Evolutionary conservation across 1,140 invertebrate genomes (phyloP).

Genomic region (Atopsyche davidsoni): DNA sequence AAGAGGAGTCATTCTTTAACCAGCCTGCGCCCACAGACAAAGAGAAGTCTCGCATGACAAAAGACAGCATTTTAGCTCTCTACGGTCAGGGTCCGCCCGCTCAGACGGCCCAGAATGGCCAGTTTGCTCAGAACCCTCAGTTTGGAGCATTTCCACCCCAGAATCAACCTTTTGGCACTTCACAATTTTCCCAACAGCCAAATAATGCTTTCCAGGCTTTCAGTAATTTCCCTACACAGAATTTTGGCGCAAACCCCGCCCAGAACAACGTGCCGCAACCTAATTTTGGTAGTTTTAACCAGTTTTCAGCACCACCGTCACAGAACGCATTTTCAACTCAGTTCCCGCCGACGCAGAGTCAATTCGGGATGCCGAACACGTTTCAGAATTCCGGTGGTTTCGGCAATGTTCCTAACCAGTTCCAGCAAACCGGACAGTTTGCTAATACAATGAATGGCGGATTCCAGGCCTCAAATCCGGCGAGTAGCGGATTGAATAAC

Average conservation of each 20-base stretch:
- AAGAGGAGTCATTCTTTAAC: conserved; percentile 88
- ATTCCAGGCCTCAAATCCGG: conserved; percentile 6
- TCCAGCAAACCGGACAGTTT: conserved; percentile 11
- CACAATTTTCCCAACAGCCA: background rate
- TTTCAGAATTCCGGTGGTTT: conserved; percentile 5
- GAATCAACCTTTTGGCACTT: background rate
- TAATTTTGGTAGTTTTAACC: conserved; percentile 14
- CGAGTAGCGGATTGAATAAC: background rate
- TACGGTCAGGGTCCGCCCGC: conserved; percentile 62
- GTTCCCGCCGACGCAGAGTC: conserved; percentile 12
- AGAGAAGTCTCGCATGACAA: conserved; percentile 78
- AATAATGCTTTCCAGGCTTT: background rate
- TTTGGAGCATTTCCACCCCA: background rate
- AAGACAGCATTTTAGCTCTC: conserved; percentile 88
- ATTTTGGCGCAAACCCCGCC: background rate
- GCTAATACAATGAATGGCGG: conserved; percentile 17
- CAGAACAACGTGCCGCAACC: conserved; percentile 8
- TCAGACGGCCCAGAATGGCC: background rate
- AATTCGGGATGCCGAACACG: conserved; percentile 10
- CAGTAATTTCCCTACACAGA: too few relatives aligned
- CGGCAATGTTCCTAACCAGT: conserved; percentile 9
- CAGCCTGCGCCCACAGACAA: conserved; percentile 68
- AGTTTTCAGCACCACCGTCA: conserved; percentile 8
- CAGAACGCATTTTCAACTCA: conserved; percentile 13
- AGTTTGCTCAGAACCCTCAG: background rate